Percentiles rank a stretch among this genome's conserved stretches.
phyloP scores from a whole-genome alignment of 2,797 vertebrate species.

The Rhabdomys pumilio region DNA sequence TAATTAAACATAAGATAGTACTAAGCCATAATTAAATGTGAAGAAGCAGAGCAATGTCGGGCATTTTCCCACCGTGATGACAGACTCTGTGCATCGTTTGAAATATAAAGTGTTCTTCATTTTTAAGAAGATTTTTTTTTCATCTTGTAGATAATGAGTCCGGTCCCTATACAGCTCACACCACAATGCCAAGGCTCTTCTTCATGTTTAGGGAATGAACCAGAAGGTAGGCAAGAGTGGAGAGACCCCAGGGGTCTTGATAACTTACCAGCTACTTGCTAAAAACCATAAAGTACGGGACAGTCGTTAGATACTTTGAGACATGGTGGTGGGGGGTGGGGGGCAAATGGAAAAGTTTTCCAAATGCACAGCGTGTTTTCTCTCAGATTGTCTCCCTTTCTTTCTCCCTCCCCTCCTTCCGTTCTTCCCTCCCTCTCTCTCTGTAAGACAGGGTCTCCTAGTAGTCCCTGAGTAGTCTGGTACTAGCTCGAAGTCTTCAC shows the following conservation, averaged over 20 bases:
- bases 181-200: not conserved
- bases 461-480: not conserved
- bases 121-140: not conserved
- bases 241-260: not conserved
- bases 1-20: constrained; percentile 73
- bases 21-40: constrained; percentile 55
- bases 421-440: not conserved
- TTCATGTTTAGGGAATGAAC: not conserved
- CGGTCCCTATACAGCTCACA: not conserved
- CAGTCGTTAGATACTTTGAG: not conserved
- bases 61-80: constrained; percentile 5
- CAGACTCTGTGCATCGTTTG: constrained; percentile 12
- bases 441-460: not conserved
- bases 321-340: not conserved
- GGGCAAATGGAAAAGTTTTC: constrained; percentile 13
- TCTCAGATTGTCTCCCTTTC: not conserved
- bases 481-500: not conserved
- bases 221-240: not conserved
- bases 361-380: not conserved
- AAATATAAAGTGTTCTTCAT: not conserved
- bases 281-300: not conserved
- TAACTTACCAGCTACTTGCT: not conserved
- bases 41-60: constrained; percentile 20
- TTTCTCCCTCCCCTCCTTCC: too few relatives aligned
- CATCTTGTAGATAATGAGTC: not conserved